Conservation (phyloP, 2,797 vertebrate genomes). For the Channa striata region DNA sequence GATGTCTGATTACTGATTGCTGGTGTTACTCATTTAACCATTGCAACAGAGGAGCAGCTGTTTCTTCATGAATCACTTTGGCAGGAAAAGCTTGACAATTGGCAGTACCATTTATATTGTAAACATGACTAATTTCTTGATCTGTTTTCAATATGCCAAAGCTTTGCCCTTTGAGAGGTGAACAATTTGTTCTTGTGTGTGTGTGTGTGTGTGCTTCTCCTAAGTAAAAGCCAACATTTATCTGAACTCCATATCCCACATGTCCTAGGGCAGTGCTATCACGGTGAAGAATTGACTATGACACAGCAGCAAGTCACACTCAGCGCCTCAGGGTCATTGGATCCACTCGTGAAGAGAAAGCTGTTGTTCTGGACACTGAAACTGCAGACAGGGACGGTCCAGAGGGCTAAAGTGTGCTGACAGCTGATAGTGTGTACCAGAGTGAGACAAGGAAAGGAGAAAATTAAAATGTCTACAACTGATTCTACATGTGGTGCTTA, state of each 20-base stretch:
- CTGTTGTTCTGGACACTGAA: constrained; percentile 52
- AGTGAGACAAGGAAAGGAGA: constrained; percentile 1
- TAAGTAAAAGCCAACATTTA: constrained; percentile 56
- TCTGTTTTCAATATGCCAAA: constrained; percentile 68
- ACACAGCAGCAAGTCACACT: constrained; percentile 45
- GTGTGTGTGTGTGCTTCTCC: neutral
- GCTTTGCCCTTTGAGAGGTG: constrained; percentile 54
- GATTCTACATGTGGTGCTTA: neutral
- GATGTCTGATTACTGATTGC: constrained; percentile 22
- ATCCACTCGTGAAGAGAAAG: constrained; percentile 49
- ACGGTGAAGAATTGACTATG: constrained; percentile 67
- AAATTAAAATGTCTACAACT: neutral
- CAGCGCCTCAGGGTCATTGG: constrained; percentile 55
- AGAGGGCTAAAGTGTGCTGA: constrained; percentile 44
- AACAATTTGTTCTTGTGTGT: constrained; percentile 42
- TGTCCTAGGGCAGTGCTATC: constrained; percentile 47
- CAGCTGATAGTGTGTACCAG: constrained; percentile 46
- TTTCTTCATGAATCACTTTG: constrained; percentile 60
- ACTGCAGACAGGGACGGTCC: constrained; percentile 37
- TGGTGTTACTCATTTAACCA: constrained; percentile 47
- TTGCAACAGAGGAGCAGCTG: constrained; percentile 32
- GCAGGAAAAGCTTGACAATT: constrained; percentile 47
- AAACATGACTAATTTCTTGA: constrained; percentile 64
- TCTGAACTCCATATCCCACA: constrained; percentile 57
- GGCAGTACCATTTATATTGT: constrained; percentile 64